Evolutionary conservation across 2,113 vertebrate genomes (phyloP).

Genomic region (Terrapene triunguis): DNA sequence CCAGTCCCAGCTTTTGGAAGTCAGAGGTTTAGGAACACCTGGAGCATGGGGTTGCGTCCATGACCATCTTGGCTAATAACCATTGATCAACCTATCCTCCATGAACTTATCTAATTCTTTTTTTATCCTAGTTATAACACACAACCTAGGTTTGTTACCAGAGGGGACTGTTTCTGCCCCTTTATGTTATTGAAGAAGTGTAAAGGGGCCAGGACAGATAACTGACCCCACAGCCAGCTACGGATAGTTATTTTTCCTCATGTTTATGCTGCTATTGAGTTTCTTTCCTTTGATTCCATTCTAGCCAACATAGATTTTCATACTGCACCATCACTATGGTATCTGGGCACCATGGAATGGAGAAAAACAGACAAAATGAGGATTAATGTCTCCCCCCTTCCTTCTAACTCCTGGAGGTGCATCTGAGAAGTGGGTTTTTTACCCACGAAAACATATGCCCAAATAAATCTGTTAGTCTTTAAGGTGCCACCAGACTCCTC

Average conservation of each 20-base stretch:
- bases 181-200: conserved; percentile 64
- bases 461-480: too few species aligned
- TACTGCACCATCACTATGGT: fast-evolving
- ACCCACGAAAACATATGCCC: too few species aligned
- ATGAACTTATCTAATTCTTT: neutral
- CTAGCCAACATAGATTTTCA: neutral
- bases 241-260: conserved; percentile 25
- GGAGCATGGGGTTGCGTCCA: neutral
- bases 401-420: neutral
- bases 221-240: conserved; percentile 37
- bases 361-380: neutral
- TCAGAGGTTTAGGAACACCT: neutral
- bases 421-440: too few species aligned
- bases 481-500: too few species aligned
- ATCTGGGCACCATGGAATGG: neutral
- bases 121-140: neutral
- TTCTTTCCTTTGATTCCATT: neutral
- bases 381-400: neutral
- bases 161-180: conserved; percentile 61
- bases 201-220: conserved; percentile 53
- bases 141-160: conserved; percentile 55
- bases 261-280: neutral
- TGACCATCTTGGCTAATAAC: neutral
- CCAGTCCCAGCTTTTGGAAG: neutral
- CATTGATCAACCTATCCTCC: neutral